phyloP scores from a whole-genome alignment of 2,888 invertebrate genomes.

The Ptilodon capucinus region DNA sequence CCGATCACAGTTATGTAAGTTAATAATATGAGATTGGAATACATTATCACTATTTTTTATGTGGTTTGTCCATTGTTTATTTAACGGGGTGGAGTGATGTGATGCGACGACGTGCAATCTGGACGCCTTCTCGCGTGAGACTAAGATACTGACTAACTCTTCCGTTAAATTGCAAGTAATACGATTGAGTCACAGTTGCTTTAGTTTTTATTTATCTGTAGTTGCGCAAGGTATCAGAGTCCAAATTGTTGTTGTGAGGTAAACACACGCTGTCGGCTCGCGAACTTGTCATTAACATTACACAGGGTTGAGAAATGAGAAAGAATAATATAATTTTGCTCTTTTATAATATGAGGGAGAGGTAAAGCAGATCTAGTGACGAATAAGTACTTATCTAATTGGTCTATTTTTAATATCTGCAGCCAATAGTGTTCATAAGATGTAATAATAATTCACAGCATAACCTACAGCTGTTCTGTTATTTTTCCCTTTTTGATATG shows the following conservation, averaged over 20 bases:
- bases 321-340: no score
- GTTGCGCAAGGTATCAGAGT: neutral
- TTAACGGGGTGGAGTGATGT: neutral
- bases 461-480: no score
- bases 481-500: no score
- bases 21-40: neutral
- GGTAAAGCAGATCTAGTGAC: no score
- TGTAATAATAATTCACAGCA: no score
- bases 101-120: neutral
- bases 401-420: no score
- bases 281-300: conserved; percentile 2
- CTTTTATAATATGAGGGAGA: no score
- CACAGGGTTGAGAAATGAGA: no score
- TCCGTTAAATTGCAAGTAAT: neutral
- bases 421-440: no score
- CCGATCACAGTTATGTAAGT: neutral
- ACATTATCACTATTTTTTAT: neutral
- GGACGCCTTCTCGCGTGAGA: neutral
- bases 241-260: neutral
- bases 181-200: neutral
- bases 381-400: no score
- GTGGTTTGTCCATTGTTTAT: neutral
- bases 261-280: neutral
- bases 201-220: neutral
- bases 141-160: neutral